These are phyloP conservation scores for Ctenopoma kingsleyae DNA, from an alignment of 2,797 vertebrate species.

Conservation along the genomic window DNA sequence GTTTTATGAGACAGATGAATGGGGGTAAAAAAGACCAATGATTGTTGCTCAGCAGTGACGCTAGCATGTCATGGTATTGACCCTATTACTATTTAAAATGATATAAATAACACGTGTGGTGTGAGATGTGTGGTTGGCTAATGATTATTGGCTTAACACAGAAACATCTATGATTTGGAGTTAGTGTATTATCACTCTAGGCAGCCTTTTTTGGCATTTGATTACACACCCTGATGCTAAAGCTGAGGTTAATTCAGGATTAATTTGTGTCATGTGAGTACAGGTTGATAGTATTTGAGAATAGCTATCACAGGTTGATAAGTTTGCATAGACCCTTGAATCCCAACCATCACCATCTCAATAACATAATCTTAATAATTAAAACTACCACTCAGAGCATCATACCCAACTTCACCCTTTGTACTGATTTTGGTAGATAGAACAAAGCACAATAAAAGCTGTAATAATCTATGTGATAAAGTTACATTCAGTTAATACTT, in stretches of 20 bases:
- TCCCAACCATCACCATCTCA: constrained; percentile 62
- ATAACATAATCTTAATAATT: constrained; percentile 39
- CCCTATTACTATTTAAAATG: constrained; percentile 8
- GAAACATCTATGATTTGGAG: constrained; percentile 47
- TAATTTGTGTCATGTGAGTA: constrained; percentile 60
- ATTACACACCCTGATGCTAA: constrained; percentile 75
- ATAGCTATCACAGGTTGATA: constrained; percentile 72
- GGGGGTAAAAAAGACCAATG: constrained; percentile 22
- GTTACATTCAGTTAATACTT: constrained; percentile 68
- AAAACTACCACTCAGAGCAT: constrained; percentile 44
- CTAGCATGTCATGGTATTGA: constrained; percentile 30
- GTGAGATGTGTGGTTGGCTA: constrained; percentile 36
- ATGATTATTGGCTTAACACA: constrained; percentile 37
- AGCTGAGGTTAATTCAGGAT: constrained; percentile 71
- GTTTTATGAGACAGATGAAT: constrained; percentile 45
- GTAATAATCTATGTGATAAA: constrained; percentile 32
- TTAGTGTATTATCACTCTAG: constrained; percentile 58
- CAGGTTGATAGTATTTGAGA: constrained; percentile 63
- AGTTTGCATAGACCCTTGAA: constrained; percentile 83
- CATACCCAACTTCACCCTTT: constrained; percentile 82
- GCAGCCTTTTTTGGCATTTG: constrained; percentile 68
- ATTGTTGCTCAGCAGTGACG: constrained; percentile 31
- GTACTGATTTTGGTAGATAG: constrained; percentile 62
- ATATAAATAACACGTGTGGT: constrained; percentile 29
- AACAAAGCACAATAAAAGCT: constrained; percentile 49